Evolutionary conservation across 1,140 invertebrate species (phyloP).

Genomic region (Meteorus sp.): DNA sequence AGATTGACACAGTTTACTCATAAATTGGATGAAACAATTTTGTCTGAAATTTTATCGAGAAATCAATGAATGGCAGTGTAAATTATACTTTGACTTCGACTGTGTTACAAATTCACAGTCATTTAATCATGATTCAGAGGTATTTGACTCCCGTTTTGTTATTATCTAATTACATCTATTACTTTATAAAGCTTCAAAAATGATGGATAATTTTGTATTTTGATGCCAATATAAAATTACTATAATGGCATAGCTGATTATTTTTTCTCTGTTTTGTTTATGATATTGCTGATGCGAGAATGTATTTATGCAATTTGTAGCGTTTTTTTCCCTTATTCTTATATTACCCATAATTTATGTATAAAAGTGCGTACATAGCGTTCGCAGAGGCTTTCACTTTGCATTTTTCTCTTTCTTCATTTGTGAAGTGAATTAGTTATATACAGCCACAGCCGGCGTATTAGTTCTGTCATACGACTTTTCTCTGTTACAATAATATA

Average conservation of each 20-base stretch:
- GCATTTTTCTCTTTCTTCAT: background rate
- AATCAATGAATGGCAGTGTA: slow-evolving; percentile 31
- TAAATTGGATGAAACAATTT: background rate
- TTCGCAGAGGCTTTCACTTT: slow-evolving; percentile 8
- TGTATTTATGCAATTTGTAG: background rate
- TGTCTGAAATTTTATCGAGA: slow-evolving; percentile 24
- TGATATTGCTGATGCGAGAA: background rate
- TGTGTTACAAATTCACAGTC: background rate
- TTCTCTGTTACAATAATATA: slow-evolving; percentile 1
- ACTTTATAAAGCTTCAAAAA: background rate
- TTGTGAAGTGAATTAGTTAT: slow-evolving; percentile 8
- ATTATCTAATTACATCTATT: background rate
- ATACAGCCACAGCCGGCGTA: background rate
- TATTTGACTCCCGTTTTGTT: background rate
- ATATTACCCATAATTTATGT: background rate
- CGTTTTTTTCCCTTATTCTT: background rate
- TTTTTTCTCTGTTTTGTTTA: background rate
- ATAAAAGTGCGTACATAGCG: slow-evolving; percentile 8
- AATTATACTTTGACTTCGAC: background rate
- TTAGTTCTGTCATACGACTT: slow-evolving; percentile 9
- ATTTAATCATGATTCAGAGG: background rate
- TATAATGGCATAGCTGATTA: background rate
- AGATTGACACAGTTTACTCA: no score
- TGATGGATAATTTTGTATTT: background rate
- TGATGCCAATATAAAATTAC: background rate